phyloP scores from a whole-genome alignment of 2,888 invertebrate genomes.

The Lithophane leautieri region DNA sequence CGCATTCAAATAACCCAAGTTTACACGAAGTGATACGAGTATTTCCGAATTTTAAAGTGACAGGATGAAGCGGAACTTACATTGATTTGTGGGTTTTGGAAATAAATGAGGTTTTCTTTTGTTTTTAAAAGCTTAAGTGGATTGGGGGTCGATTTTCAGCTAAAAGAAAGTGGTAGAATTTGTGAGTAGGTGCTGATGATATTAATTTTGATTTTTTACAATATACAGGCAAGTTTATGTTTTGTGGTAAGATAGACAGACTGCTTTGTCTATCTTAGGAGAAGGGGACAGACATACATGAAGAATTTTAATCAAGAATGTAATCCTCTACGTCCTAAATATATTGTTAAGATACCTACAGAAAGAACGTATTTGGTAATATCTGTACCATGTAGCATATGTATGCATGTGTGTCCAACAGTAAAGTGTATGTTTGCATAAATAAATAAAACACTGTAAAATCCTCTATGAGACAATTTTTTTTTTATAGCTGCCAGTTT shows the following conservation, averaged over 20 bases:
- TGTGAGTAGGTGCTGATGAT: too few species aligned
- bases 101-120: conserved; percentile 38
- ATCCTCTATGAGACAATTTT: too few species aligned
- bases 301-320: too few species aligned
- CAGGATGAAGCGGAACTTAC: conserved; percentile 56
- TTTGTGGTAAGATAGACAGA: background rate
- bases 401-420: too few species aligned
- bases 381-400: too few species aligned
- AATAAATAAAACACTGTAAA: background rate
- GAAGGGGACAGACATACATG: too few species aligned
- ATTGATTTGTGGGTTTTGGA: conserved; percentile 45
- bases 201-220: background rate
- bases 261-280: too few species aligned
- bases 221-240: background rate
- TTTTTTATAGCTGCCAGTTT: too few species aligned
- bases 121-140: conserved; percentile 9
- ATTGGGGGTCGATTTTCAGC: background rate
- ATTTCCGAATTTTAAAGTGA: conserved; percentile 61
- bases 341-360: too few species aligned
- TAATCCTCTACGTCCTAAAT: too few species aligned
- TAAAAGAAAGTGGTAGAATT: background rate
- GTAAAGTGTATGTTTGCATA: background rate
- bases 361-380: too few species aligned
- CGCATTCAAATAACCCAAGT: conserved; percentile 62
- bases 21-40: conserved; percentile 61